phyloP scores from a whole-genome alignment of 1,140 invertebrate genomes.

The Agrilus planipennis region DNA sequence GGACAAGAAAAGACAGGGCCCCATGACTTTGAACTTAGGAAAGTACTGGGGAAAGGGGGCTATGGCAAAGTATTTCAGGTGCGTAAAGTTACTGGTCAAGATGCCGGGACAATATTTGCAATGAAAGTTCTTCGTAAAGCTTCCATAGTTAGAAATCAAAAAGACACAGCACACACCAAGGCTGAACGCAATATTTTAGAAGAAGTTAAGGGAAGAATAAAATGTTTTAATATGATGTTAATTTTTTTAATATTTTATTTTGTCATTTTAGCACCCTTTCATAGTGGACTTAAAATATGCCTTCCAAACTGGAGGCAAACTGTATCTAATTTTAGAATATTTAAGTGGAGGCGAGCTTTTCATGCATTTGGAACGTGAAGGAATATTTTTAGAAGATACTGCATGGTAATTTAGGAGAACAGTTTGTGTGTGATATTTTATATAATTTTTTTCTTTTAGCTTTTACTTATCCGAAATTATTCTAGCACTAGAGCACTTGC shows the following conservation, averaged over 20 bases:
- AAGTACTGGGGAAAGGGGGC: conserved; percentile 95
- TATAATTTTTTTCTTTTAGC: conserved; percentile 44
- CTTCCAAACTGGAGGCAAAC: conserved; percentile 96
- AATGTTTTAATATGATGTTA: conserved; percentile 5
- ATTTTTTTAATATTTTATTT: conserved; percentile 15
- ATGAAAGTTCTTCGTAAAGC: conserved; percentile 99
- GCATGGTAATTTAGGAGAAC: conserved; percentile 66
- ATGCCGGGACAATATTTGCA: conserved; percentile 89
- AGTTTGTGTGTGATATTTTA: too few species aligned
- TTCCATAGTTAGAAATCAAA: conserved; percentile 95
- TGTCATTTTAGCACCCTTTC: conserved; percentile 81
- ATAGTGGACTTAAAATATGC: conserved; percentile 98
- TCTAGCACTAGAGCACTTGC: conserved; percentile 93
- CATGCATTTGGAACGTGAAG: conserved; percentile 95
- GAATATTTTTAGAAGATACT: conserved; percentile 96
- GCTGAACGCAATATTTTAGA: conserved; percentile 98
- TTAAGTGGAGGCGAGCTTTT: conserved; percentile 96
- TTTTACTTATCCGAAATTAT: conserved; percentile 98
- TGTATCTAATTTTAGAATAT: conserved; percentile 98
- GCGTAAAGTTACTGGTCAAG: conserved; percentile 80
- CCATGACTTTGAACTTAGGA: conserved; percentile 89
- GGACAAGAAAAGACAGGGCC: conserved; percentile 74
- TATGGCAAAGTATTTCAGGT: conserved; percentile 99
- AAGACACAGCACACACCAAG: conserved; percentile 98
- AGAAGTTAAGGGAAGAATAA: conserved; percentile 64